Percentiles rank a stretch among this genome's conserved stretches.
Conservation (phyloP, 2,888 invertebrate genomes). For the Scaptomyza parva region DNA sequence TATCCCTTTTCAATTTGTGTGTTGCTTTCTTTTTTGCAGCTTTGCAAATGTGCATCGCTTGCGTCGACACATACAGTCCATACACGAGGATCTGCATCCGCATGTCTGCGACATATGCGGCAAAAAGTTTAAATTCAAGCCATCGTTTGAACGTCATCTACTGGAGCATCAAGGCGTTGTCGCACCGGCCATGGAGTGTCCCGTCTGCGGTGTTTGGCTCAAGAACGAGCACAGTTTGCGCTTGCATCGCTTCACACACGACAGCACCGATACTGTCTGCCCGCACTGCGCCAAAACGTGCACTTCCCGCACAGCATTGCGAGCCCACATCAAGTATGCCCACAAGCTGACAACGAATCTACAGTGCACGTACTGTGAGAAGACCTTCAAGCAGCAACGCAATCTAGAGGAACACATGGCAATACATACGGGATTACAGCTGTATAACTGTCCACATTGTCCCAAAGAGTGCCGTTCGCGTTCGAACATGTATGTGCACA, state of each 20-base stretch:
- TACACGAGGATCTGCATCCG: conserved; percentile 76
- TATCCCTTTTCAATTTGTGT: conserved; percentile 2
- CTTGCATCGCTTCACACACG: conserved; percentile 69
- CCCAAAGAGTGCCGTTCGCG: conserved; percentile 81
- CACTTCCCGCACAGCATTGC: conserved; percentile 73
- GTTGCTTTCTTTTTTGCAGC: conserved; percentile 45
- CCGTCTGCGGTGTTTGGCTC: conserved; percentile 75
- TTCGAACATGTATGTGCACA: conserved; percentile 82
- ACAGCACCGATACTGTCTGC: conserved; percentile 65
- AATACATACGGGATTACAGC: conserved; percentile 78
- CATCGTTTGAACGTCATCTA: conserved; percentile 76
- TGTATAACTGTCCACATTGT: conserved; percentile 81
- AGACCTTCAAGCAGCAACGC: conserved; percentile 76
- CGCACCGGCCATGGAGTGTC: conserved; percentile 76
- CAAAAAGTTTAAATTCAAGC: conserved; percentile 81
- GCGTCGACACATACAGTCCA: conserved; percentile 75
- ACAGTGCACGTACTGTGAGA: conserved; percentile 79
- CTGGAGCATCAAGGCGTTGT: conserved; percentile 80
- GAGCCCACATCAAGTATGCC: conserved; percentile 77
- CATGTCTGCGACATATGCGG: conserved; percentile 82
- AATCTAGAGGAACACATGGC: conserved; percentile 82
- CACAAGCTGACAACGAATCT: conserved; percentile 74
- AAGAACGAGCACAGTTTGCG: conserved; percentile 78
- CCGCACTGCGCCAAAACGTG: conserved; percentile 72
- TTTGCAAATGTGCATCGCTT: conserved; percentile 74